phyloP scores from a whole-genome alignment of 1,140 invertebrate genomes.

The Bactericera cockerelli region DNA sequence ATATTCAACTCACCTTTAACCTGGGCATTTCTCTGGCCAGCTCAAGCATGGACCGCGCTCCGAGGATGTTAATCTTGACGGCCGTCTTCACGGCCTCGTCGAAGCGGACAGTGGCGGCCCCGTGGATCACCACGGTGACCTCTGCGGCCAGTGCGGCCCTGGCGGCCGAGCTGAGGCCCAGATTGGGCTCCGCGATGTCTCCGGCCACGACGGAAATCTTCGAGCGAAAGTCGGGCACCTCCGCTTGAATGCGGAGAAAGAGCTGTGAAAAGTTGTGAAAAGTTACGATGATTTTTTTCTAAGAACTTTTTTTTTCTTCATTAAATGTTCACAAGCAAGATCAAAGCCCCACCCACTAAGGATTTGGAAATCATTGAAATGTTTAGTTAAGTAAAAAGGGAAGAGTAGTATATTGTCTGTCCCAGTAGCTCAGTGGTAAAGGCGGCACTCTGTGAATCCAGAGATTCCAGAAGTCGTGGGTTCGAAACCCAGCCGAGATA shows the following conservation, averaged over 20 bases:
- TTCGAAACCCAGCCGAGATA: too few relatives aligned
- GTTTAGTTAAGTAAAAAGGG: too few relatives aligned
- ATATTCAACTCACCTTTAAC: slow-evolving; percentile 21
- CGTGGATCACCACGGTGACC: slow-evolving; percentile 25
- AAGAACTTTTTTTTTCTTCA: neutral
- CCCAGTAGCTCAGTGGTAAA: too few relatives aligned
- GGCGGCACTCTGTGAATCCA: too few relatives aligned
- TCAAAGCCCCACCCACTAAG: too few relatives aligned
- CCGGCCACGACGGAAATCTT: slow-evolving; percentile 15
- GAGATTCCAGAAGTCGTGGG: too few relatives aligned
- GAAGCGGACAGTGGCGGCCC: slow-evolving; percentile 15
- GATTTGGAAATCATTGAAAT: too few relatives aligned
- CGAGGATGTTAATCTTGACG: slow-evolving; percentile 26
- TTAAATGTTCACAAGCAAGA: neutral
- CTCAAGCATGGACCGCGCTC: slow-evolving; percentile 23
- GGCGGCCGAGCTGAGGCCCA: neutral
- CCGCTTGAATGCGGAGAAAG: slow-evolving; percentile 7
- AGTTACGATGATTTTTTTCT: neutral
- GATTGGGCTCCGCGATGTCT: slow-evolving; percentile 11
- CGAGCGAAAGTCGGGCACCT: slow-evolving; percentile 22
- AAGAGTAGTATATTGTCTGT: too few relatives aligned
- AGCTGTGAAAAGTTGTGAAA: slow-evolving; percentile 9
- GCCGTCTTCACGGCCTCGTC: slow-evolving; percentile 21
- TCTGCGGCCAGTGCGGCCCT: neutral
- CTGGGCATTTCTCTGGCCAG: slow-evolving; percentile 26